Conservation (phyloP, 2,888 invertebrate genomes). For the Hirtodrosophila trivittata region DNA sequence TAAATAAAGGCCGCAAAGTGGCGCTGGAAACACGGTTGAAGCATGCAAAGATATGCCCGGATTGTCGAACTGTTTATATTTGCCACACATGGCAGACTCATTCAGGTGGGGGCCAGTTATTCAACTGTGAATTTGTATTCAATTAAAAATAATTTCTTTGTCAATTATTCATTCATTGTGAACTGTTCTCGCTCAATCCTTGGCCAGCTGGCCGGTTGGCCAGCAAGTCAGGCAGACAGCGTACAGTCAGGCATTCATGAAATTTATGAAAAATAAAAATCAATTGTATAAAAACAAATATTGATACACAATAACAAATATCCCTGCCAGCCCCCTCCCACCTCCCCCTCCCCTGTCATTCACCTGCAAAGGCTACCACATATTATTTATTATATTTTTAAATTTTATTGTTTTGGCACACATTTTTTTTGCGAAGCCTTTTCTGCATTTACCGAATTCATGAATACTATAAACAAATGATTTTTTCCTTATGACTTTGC, state of each 20-base stretch:
- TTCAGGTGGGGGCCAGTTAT: constrained; percentile 39
- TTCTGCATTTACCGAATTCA: constrained; percentile 5
- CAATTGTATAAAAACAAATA: constrained; percentile 37
- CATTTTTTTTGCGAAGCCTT: too few relatives aligned
- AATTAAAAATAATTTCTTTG: constrained; percentile 80
- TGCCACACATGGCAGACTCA: constrained; percentile 8
- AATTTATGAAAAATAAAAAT: constrained; percentile 67
- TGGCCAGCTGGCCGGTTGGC: constrained; percentile 19
- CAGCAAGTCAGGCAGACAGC: constrained; percentile 18
- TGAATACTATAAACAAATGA: constrained; percentile 21
- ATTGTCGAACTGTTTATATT: constrained; percentile 6
- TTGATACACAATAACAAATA: constrained; percentile 12
- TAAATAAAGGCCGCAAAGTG: constrained; percentile 44
- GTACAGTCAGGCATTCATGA: constrained; percentile 57
- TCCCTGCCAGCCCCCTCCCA: too few relatives aligned
- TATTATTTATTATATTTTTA: too few relatives aligned
- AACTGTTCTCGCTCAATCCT: constrained; percentile 21
- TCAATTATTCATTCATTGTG: constrained; percentile 76
- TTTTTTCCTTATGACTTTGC: constrained; percentile 14
- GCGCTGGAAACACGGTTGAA: constrained; percentile 27
- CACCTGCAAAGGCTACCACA: too few relatives aligned
- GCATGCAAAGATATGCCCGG: constrained; percentile 9
- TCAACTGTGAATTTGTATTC: constrained; percentile 80
- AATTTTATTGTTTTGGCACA: too few relatives aligned
- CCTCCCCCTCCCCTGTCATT: too few relatives aligned